Percentiles rank a stretch among this genome's conserved stretches.
Evolutionary conservation across 2,113 vertebrate genomes (phyloP).

Genomic region (Columba janthina): DNA sequence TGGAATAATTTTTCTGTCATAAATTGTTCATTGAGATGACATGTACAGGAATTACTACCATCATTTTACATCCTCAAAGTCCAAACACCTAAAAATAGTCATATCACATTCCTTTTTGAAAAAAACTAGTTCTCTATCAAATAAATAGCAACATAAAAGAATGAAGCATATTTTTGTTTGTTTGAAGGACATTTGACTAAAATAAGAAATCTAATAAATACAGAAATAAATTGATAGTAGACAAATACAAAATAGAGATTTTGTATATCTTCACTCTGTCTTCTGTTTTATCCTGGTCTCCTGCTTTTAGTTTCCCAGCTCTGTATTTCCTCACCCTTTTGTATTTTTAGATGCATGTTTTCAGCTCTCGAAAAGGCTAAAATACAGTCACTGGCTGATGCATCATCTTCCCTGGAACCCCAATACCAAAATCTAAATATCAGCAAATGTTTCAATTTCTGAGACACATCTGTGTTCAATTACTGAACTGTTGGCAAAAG

Average conservation of each 20-base stretch:
- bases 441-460: constrained; percentile 75
- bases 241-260: not conserved
- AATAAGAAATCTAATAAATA: not conserved
- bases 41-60: not conserved
- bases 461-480: constrained; percentile 77
- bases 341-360: constrained; percentile 66
- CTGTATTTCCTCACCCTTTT: not conserved
- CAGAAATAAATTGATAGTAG: not conserved
- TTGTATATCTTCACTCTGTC: not conserved
- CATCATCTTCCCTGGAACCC: constrained; percentile 71
- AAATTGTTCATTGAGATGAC: not conserved
- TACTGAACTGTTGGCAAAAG: constrained; percentile 68
- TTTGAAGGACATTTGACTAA: not conserved
- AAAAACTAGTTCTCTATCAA: not conserved
- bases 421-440: constrained; percentile 76
- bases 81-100: not conserved
- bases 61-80: not conserved
- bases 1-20: not conserved
- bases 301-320: constrained; percentile 5
- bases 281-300: not conserved
- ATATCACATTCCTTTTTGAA: not conserved
- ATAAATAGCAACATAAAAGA: not conserved
- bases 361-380: constrained; percentile 70
- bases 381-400: constrained; percentile 69
- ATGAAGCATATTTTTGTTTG: not conserved